phyloP scores from a whole-genome alignment of 53 echinoderm and acorn worm genomes.

The Zoroaster sp. region DNA sequence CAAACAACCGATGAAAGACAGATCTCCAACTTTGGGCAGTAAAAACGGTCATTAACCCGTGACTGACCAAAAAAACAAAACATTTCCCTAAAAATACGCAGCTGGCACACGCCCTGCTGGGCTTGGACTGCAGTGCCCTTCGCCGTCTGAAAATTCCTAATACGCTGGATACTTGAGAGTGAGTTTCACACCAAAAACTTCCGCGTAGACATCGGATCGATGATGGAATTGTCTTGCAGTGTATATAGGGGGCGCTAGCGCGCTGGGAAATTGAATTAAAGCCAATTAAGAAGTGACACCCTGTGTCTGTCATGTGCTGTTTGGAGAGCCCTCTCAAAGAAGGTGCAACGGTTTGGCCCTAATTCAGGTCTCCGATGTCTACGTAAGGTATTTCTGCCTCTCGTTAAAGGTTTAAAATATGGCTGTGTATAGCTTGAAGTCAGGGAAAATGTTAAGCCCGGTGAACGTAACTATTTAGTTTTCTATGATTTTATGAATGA shows the following conservation, averaged over 20 bases:
- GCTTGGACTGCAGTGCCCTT: not conserved
- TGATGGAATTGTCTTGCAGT: not conserved
- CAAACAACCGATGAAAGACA: too few species aligned
- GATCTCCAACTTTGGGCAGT: too few species aligned
- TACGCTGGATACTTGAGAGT: not conserved
- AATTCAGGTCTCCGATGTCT: not conserved
- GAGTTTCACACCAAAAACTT: constrained; percentile 25
- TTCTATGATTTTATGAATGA: not conserved
- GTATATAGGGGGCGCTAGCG: not conserved
- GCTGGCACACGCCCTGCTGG: not conserved
- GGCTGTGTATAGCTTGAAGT: not conserved
- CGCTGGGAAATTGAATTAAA: constrained; percentile 44
- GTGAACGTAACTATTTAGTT: not conserved
- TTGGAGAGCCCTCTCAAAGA: not conserved
- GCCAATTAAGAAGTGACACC: constrained; percentile 31
- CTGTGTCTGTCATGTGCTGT: not conserved
- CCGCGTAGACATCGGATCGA: constrained; percentile 5
- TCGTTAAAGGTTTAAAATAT: not conserved
- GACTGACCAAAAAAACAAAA: too few species aligned
- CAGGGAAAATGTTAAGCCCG: not conserved
- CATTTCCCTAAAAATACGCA: not conserved
- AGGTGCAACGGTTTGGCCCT: not conserved
- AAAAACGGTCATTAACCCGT: too few species aligned
- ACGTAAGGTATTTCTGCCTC: not conserved
- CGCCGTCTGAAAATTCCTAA: not conserved